phyloP scores from a whole-genome alignment of 2,113 vertebrate species.

The Python bivittatus region DNA sequence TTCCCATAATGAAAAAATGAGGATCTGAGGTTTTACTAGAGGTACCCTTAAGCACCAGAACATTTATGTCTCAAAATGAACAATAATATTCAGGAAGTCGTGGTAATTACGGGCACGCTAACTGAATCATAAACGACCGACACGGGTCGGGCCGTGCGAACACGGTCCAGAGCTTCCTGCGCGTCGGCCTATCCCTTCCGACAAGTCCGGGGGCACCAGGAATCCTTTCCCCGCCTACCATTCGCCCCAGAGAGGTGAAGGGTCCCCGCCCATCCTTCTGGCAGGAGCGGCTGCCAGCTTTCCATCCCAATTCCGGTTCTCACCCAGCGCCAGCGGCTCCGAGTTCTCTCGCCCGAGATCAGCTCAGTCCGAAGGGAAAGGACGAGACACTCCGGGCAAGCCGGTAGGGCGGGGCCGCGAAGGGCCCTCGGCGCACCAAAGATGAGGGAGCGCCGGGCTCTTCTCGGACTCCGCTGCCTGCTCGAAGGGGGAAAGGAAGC shows the following conservation, averaged over 20 bases:
- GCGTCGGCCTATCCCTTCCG: not conserved
- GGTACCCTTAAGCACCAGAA: not conserved
- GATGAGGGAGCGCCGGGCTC: not conserved
- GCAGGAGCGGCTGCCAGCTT: not conserved
- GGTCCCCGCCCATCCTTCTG: not conserved
- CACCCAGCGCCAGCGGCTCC: not conserved
- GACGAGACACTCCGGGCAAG: rapidly evolving
- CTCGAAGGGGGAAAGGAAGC: not conserved
- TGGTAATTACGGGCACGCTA: not conserved
- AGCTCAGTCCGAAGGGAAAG: not conserved
- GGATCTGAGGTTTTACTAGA: not conserved
- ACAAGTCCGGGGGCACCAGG: not conserved
- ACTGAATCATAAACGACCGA: not conserved
- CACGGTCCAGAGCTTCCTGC: not conserved
- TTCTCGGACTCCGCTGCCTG: not conserved
- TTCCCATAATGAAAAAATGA: not conserved
- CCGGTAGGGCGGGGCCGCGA: not conserved
- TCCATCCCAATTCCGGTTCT: not conserved
- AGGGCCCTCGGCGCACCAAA: not conserved
- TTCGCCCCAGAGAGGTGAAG: rapidly evolving
- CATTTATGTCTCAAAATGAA: not conserved
- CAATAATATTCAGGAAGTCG: not conserved
- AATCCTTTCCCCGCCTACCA: not conserved
- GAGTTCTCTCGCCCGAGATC: slow-evolving; percentile 47
- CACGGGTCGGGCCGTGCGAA: not conserved